A percentile compares a stretch with the other conserved stretches of the same genome.
Conservation (phyloP, 2,113 vertebrate species). For the Vidua chalybeata region DNA sequence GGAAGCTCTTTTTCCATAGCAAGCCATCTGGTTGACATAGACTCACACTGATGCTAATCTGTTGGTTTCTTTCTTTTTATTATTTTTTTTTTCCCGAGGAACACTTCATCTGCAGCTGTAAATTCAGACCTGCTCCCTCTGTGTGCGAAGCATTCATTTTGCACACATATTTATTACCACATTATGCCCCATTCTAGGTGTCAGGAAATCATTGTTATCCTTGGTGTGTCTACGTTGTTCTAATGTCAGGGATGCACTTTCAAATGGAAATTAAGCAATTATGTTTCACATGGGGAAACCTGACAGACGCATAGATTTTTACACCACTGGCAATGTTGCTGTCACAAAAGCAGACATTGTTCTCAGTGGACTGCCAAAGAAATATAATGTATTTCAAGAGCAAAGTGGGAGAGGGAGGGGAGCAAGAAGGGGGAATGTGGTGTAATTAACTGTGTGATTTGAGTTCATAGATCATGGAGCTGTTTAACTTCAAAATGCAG, state of each 20-base stretch:
- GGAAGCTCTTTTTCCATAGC: conserved; percentile 56
- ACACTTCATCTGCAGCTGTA: conserved; percentile 76
- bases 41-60: conserved; percentile 74
- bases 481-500: conserved; percentile 68
- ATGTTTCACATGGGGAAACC: conserved; percentile 71
- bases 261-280: conserved; percentile 84
- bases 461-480: conserved; percentile 68
- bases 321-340: conserved; percentile 70
- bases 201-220: conserved; percentile 74
- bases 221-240: conserved; percentile 65
- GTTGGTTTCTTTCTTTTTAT: conserved; percentile 60
- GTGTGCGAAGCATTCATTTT: conserved; percentile 51
- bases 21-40: conserved; percentile 77
- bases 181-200: conserved; percentile 69
- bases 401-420: not conserved
- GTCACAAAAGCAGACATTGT: conserved; percentile 71
- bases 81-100: conserved; percentile 46
- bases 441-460: conserved; percentile 72
- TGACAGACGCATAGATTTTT: conserved; percentile 76
- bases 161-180: conserved; percentile 58
- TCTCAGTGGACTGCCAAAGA: conserved; percentile 65
- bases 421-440: conserved; percentile 10
- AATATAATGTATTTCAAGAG: conserved; percentile 73
- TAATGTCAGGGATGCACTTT: conserved; percentile 77
- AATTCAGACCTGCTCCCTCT: conserved; percentile 63